phyloP scores from a whole-genome alignment of 1,140 invertebrate species.

The Neodiprion virginianus region DNA sequence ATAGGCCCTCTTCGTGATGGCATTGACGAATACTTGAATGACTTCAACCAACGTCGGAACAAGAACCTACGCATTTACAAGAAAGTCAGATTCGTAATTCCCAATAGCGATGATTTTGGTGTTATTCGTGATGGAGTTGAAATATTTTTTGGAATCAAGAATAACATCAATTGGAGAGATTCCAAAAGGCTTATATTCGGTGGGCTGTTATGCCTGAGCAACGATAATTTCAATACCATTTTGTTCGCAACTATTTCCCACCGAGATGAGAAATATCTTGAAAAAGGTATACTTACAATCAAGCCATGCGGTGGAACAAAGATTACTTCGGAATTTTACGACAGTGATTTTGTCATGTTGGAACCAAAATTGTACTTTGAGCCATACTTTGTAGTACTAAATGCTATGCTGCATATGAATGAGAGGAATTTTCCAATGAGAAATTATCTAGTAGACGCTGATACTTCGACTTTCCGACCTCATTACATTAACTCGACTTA shows the following conservation, averaged over 20 bases:
- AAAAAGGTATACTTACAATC: neutral
- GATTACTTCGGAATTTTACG: slow-evolving; percentile 45
- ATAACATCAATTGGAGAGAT: slow-evolving; percentile 33
- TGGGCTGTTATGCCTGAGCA: slow-evolving; percentile 61
- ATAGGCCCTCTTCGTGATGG: slow-evolving; percentile 65
- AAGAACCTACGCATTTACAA: neutral
- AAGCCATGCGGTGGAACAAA: neutral
- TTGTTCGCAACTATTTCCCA: slow-evolving; percentile 57
- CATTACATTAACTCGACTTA: neutral
- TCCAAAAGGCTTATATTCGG: slow-evolving; percentile 61
- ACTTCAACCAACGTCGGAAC: slow-evolving; percentile 32
- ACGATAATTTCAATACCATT: slow-evolving; percentile 58
- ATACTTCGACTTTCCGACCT: neutral
- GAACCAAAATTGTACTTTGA: slow-evolving; percentile 74
- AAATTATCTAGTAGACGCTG: neutral
- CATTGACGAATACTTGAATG: slow-evolving; percentile 51
- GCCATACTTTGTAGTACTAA: slow-evolving; percentile 70
- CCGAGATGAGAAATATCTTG: slow-evolving; percentile 37
- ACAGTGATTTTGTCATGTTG: slow-evolving; percentile 65
- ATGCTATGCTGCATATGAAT: slow-evolving; percentile 64
- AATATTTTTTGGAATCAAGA: slow-evolving; percentile 10
- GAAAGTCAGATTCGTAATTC: neutral
- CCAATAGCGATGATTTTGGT: neutral
- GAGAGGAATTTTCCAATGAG: slow-evolving; percentile 36
- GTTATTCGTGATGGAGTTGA: neutral